These are phyloP conservation scores for Lasioglossum figueresi DNA, from an alignment of 2,888 invertebrate genomes.

Conservation along the genomic window DNA sequence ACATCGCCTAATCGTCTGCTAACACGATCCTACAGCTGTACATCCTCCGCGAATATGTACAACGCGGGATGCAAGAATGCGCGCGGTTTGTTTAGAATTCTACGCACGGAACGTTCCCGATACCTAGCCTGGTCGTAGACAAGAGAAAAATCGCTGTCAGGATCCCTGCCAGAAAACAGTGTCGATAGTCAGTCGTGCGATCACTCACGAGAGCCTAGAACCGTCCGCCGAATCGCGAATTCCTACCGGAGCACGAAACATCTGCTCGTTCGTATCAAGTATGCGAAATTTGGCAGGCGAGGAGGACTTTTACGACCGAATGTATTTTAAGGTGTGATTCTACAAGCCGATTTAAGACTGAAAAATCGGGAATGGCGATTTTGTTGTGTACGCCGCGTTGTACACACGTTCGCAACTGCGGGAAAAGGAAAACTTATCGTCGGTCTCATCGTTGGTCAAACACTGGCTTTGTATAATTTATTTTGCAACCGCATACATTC, in stretches of 20 bases:
- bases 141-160: background rate
- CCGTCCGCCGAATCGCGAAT: background rate
- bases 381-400: background rate
- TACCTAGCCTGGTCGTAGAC: background rate
- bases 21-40: conserved; percentile 6
- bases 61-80: conserved; percentile 2
- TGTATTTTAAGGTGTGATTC: background rate
- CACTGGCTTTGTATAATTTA: too few relatives aligned
- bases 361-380: background rate
- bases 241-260: background rate
- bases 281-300: background rate
- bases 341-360: background rate
- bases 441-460: too few relatives aligned
- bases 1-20: background rate
- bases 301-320: background rate
- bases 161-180: background rate
- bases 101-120: background rate
- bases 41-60: conserved; percentile 6
- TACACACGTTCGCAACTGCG: background rate
- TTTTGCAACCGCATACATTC: too few relatives aligned
- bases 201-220: background rate
- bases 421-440: too few relatives aligned
- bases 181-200: background rate
- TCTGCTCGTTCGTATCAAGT: background rate
- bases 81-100: conserved; percentile 14